phyloP scores from a whole-genome alignment of 2,113 vertebrate species.

The Microcebus lehilahytsara region DNA sequence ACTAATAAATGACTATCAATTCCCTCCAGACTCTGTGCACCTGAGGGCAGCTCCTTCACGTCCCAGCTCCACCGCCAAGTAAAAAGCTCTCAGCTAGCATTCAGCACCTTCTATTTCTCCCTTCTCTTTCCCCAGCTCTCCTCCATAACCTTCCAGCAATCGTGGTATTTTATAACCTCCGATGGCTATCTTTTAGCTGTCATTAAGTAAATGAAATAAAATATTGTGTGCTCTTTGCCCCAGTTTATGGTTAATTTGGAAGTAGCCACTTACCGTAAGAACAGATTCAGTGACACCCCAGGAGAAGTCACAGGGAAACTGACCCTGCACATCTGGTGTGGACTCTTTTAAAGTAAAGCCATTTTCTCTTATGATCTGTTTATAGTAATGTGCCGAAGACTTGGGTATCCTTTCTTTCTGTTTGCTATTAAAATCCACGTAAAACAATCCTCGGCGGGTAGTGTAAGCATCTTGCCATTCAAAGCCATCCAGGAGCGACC shows the following conservation, averaged over 20 bases:
- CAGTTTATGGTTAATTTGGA: neutral
- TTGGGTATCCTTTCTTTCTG: slow-evolving; percentile 90
- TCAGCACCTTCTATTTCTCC: neutral
- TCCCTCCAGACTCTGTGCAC: neutral
- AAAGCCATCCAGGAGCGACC: slow-evolving; percentile 96
- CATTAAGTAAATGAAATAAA: neutral
- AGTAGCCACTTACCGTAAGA: slow-evolving; percentile 87
- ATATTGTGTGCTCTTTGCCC: neutral
- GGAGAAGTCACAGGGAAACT: slow-evolving; percentile 94
- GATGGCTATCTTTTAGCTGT: neutral
- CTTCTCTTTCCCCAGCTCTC: neutral
- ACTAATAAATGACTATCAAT: neutral
- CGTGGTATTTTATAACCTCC: neutral
- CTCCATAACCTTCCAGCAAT: neutral
- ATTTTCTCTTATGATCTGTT: slow-evolving; percentile 87
- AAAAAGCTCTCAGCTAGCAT: neutral
- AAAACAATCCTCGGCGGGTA: slow-evolving; percentile 93
- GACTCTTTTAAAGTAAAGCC: slow-evolving; percentile 87
- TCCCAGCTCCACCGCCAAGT: neutral
- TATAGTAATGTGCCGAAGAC: slow-evolving; percentile 93
- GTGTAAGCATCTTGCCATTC: slow-evolving; percentile 94
- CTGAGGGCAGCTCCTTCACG: neutral
- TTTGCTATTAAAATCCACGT: slow-evolving; percentile 89
- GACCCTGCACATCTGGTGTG: slow-evolving; percentile 79
- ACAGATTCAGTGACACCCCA: slow-evolving; percentile 95